These are phyloP conservation scores for Gymnoscopelus braueri DNA, from an alignment of 2,797 vertebrate genomes.

Conservation along the genomic window DNA sequence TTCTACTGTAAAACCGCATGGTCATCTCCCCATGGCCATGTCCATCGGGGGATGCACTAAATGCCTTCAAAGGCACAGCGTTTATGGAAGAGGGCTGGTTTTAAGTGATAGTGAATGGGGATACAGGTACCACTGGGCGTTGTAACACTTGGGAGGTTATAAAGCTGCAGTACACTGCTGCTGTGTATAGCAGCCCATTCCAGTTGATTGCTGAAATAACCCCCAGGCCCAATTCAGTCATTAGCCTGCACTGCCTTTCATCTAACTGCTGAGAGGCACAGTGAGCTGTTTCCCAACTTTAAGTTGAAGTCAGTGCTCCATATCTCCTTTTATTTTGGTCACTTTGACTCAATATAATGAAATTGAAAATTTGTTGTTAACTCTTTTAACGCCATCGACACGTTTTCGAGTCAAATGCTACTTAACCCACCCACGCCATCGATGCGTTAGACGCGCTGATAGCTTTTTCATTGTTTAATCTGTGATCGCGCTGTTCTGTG, in stretches of 20 bases:
- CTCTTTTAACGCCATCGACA: too few species aligned
- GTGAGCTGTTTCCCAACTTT: constrained; percentile 5
- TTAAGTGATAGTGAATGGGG: constrained; percentile 38
- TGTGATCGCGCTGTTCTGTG: too few species aligned
- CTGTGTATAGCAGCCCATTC: constrained; percentile 14
- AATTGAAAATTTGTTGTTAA: too few species aligned
- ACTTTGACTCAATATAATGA: neutral
- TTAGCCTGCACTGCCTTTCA: constrained; percentile 17
- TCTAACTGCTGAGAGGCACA: constrained; percentile 13
- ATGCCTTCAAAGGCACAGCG: constrained; percentile 46
- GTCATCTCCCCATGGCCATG: constrained; percentile 9
- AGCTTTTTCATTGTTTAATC: too few species aligned
- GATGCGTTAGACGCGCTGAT: too few species aligned
- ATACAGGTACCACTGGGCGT: constrained; percentile 28
- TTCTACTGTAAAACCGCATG: constrained; percentile 38
- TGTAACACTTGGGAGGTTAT: constrained; percentile 21
- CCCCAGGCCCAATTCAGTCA: constrained; percentile 28
- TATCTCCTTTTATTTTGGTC: neutral
- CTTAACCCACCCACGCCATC: too few species aligned
- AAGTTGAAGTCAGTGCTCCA: neutral
- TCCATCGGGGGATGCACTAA: constrained; percentile 37
- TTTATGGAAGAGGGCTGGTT: constrained; percentile 42
- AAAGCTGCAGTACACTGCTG: constrained; percentile 23
- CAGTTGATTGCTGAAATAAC: constrained; percentile 19
- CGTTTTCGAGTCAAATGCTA: too few species aligned